Conservation (phyloP, 2,888 invertebrate species). For the Agrotis ipsilon region DNA sequence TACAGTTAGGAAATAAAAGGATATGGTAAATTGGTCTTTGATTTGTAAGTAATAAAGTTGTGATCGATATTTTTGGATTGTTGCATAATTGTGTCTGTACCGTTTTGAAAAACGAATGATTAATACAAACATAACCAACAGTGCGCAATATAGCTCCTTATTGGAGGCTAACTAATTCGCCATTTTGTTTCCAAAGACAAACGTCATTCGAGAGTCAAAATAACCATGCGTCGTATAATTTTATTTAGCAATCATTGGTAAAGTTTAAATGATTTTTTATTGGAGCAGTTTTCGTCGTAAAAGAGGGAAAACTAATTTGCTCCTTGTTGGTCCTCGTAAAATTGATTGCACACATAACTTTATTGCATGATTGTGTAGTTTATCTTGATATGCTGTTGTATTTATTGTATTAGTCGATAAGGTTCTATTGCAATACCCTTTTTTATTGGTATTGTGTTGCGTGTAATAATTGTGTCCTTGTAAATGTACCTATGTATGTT, state of each 20-base stretch:
- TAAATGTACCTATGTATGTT: neutral
- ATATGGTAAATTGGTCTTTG: neutral
- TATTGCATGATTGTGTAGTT: slow-evolving; percentile 16
- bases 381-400: slow-evolving; percentile 32
- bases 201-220: neutral
- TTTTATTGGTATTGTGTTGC: neutral
- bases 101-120: slow-evolving; percentile 16
- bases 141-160: neutral
- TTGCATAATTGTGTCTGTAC: neutral
- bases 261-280: neutral
- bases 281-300: neutral
- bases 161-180: neutral
- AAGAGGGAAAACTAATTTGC: neutral
- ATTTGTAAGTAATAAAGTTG: neutral
- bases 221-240: neutral
- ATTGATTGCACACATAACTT: slow-evolving; percentile 24
- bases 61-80: neutral
- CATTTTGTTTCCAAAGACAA: neutral
- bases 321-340: slow-evolving; percentile 22
- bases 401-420: slow-evolving; percentile 26
- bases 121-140: neutral
- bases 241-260: neutral
- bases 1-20: slow-evolving; percentile 26
- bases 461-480: slow-evolving; percentile 6
- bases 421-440: slow-evolving; percentile 25